A percentile compares a stretch with the other conserved stretches of the same genome.
Evolutionary conservation across 1,140 invertebrate species (phyloP).

Genomic region (Leptinotarsa undecemlineata): DNA sequence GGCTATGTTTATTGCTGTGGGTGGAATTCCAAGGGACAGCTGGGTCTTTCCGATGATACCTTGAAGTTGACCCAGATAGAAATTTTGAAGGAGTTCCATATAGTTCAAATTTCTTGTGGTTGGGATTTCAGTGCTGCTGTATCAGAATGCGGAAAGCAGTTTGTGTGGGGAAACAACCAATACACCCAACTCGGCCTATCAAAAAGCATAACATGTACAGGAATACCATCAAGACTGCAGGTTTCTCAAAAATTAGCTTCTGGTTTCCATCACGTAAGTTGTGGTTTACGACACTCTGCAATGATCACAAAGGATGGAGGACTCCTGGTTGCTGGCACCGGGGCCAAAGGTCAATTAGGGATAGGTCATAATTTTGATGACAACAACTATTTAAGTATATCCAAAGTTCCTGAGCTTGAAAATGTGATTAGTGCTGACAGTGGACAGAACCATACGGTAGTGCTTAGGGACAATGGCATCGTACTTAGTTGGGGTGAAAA

Average conservation of each 20-base stretch:
- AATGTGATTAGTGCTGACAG: slow-evolving; percentile 65
- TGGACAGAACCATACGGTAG: slow-evolving; percentile 75
- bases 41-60: slow-evolving; percentile 65
- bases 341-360: slow-evolving; percentile 68
- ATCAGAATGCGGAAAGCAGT: slow-evolving; percentile 65
- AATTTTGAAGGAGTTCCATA: slow-evolving; percentile 60
- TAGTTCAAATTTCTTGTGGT: slow-evolving; percentile 67
- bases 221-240: slow-evolving; percentile 55
- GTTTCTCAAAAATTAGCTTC: slow-evolving; percentile 52
- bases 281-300: slow-evolving; percentile 71
- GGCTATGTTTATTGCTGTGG: slow-evolving; percentile 81
- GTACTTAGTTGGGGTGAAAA: slow-evolving; percentile 75
- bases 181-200: slow-evolving; percentile 73
- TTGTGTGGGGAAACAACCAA: slow-evolving; percentile 76
- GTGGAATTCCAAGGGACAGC: slow-evolving; percentile 82
- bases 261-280: slow-evolving; percentile 55
- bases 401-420: slow-evolving; percentile 61
- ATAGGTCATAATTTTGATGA: slow-evolving; percentile 58
- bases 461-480: slow-evolving; percentile 61
- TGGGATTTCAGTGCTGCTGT: slow-evolving; percentile 74
- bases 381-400: slow-evolving; percentile 57
- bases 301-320: slow-evolving; percentile 66
- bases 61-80: slow-evolving; percentile 61
- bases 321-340: slow-evolving; percentile 66
- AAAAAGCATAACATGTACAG: slow-evolving; percentile 57